These are phyloP conservation scores for Diplolepis rosae DNA, from an alignment of 2,888 invertebrate species.

Conservation along the genomic window DNA sequence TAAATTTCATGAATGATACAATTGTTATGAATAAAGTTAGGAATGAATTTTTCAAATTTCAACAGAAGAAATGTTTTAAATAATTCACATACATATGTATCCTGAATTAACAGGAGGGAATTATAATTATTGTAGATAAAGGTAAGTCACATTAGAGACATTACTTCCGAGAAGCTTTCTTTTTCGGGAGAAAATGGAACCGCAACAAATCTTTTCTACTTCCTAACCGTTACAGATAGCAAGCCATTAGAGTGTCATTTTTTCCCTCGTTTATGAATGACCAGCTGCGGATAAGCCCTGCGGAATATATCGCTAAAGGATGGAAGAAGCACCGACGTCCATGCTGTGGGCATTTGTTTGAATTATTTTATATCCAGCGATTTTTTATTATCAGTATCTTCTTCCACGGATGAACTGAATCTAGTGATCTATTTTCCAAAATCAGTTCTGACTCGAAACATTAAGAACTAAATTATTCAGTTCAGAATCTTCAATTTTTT, in stretches of 20 bases:
- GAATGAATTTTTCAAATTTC: no score
- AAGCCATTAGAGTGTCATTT: slow-evolving; percentile 64
- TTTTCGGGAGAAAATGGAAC: slow-evolving; percentile 40
- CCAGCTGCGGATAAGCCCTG: slow-evolving; percentile 70
- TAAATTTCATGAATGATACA: no score
- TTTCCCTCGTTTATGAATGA: slow-evolving; percentile 68
- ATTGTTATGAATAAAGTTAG: no score
- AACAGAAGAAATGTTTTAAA: no score
- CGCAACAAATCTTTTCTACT: slow-evolving; percentile 65
- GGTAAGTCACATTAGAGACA: not conserved
- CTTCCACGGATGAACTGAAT: not conserved
- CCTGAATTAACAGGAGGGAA: no score
- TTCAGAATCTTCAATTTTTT: no score
- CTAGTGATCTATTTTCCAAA: not conserved
- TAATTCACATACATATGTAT: no score
- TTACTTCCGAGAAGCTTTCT: not conserved
- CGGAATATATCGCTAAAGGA: slow-evolving; percentile 64
- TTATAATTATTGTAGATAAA: no score
- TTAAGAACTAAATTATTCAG: no score
- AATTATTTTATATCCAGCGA: slow-evolving; percentile 72
- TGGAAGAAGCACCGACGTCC: slow-evolving; percentile 53
- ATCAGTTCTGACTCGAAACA: not conserved
- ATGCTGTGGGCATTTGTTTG: slow-evolving; percentile 69
- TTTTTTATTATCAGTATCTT: slow-evolving; percentile 71
- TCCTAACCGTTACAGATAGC: slow-evolving; percentile 71